Evolutionary conservation across 2,113 vertebrate genomes (phyloP).

Genomic region (Ciconia boyciana): DNA sequence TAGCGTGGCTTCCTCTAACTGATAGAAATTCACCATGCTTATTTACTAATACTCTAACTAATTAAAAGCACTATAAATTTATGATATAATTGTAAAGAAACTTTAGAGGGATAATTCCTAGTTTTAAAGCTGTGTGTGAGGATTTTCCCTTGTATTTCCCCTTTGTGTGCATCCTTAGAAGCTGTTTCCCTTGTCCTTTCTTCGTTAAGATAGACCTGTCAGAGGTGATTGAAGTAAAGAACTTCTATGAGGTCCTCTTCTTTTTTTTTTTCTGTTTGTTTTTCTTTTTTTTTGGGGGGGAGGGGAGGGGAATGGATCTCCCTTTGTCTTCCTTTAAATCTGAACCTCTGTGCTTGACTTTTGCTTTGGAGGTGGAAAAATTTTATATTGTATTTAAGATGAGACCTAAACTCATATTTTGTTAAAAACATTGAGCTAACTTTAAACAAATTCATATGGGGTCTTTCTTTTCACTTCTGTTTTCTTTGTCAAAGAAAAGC

Average conservation of each 20-base stretch:
- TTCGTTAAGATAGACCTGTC: no score
- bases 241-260: background rate
- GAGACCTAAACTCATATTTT: background rate
- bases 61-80: background rate
- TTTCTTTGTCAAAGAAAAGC: background rate
- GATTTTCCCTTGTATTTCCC: background rate
- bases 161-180: accelerated
- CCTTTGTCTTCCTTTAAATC: background rate
- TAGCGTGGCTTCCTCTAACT: background rate
- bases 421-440: background rate
- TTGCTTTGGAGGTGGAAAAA: background rate
- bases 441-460: background rate
- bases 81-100: background rate
- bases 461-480: background rate
- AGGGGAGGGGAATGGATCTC: accelerated
- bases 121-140: background rate
- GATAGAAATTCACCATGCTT: background rate
- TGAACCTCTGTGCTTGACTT: background rate
- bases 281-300: no score
- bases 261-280: no score
- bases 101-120: background rate
- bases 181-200: no score
- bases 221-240: no score
- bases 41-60: background rate
- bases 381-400: background rate